Conservation (phyloP, 2,113 vertebrate species). For the Empidonax traillii region DNA sequence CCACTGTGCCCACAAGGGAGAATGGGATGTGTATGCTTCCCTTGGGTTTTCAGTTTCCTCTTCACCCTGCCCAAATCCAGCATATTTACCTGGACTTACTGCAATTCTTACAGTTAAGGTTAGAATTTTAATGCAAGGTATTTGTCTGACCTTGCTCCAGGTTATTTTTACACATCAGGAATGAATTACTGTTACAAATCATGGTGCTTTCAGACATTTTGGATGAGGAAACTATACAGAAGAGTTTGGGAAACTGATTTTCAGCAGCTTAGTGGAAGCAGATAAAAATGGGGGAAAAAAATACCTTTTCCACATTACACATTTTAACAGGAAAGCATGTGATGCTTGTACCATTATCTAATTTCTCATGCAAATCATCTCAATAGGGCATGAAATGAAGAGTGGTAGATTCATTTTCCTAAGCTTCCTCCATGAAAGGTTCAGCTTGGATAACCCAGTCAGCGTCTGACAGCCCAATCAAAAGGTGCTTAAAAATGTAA, state of each 20-base stretch:
- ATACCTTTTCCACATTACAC: background rate
- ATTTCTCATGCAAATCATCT: background rate
- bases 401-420: background rate
- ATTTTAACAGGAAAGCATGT: background rate
- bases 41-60: background rate
- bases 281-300: background rate
- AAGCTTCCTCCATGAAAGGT: background rate
- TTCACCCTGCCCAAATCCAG: background rate
- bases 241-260: background rate
- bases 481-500: background rate
- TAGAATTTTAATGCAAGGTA: background rate
- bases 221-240: background rate
- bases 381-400: background rate
- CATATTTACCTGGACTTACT: background rate
- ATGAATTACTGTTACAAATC: background rate
- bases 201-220: background rate
- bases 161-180: background rate
- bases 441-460: background rate
- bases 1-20: background rate
- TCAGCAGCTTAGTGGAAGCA: background rate
- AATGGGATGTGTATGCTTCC: background rate
- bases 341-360: background rate
- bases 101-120: background rate
- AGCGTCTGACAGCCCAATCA: background rate
- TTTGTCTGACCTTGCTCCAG: background rate